These are phyloP conservation scores for Emmelina monodactyla DNA, from an alignment of 2,888 invertebrate genomes.

Conservation along the genomic window DNA sequence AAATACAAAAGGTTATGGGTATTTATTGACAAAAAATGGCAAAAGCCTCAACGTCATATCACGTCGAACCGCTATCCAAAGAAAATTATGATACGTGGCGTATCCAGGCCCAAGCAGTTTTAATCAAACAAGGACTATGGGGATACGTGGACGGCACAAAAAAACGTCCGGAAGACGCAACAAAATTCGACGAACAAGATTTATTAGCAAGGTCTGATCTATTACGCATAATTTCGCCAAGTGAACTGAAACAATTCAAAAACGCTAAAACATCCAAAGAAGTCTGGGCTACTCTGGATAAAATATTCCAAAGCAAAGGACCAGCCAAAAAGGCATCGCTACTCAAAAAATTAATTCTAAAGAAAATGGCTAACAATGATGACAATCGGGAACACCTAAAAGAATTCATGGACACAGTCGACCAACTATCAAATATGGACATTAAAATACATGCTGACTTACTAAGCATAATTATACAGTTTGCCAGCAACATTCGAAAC, in stretches of 20 bases:
- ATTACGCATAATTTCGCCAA: constrained; percentile 7
- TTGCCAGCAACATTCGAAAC: constrained; percentile 3
- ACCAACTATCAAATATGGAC: constrained; percentile 20
- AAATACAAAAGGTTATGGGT: too few relatives aligned
- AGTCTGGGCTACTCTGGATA: constrained; percentile 28
- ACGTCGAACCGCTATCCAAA: constrained; percentile 4
- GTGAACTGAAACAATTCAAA: constrained; percentile 25
- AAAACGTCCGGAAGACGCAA: not conserved
- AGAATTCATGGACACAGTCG: constrained; percentile 27
- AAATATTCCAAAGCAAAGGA: constrained; percentile 29
- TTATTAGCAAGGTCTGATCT: constrained; percentile 6
- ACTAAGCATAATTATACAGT: constrained; percentile 2
- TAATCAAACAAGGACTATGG: constrained; percentile 3
- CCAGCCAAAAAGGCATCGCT: constrained; percentile 34
- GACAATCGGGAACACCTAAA: constrained; percentile 26
- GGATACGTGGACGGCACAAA: not conserved
- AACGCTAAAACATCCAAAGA: constrained; percentile 21
- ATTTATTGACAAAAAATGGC: too few relatives aligned
- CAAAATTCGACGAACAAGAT: not conserved
- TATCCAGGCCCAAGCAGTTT: constrained; percentile 5
- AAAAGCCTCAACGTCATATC: constrained; percentile 2
- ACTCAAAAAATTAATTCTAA: constrained; percentile 27
- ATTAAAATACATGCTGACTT: not conserved
- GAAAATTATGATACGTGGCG: constrained; percentile 9
- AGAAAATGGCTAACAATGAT: constrained; percentile 23